These are phyloP conservation scores for Gavialis gangeticus DNA, from an alignment of 2,113 vertebrate species.

Conservation along the genomic window DNA sequence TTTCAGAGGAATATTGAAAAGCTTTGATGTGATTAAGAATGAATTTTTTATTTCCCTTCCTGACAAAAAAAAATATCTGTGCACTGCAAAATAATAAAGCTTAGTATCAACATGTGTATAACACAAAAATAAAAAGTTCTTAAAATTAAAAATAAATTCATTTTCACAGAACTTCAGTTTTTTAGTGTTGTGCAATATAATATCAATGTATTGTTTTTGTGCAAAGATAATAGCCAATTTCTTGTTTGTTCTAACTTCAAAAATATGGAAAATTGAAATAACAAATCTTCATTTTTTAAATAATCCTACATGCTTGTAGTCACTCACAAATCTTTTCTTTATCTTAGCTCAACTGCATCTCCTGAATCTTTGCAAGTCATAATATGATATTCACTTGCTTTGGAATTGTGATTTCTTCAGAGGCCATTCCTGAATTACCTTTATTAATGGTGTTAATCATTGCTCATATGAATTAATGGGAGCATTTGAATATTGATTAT, in stretches of 20 bases:
- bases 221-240: background rate
- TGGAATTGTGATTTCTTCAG: background rate
- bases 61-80: background rate
- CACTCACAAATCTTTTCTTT: background rate
- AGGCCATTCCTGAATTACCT: background rate
- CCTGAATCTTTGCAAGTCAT: background rate
- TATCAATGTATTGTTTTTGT: no score
- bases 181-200: background rate
- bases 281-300: background rate
- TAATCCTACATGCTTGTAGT: background rate
- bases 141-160: background rate
- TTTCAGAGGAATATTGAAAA: background rate
- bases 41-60: background rate
- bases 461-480: background rate
- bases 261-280: background rate
- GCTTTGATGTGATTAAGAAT: background rate
- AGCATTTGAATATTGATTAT: background rate
- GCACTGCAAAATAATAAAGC: background rate
- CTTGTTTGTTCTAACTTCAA: background rate
- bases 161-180: background rate
- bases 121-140: background rate
- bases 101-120: background rate
- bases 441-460: background rate
- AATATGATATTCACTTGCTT: background rate
- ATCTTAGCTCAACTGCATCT: background rate